Base-by-base conservation (phyloP, 2,113 vertebrate genomes). In the Misgurnus mizolepis region DNA sequence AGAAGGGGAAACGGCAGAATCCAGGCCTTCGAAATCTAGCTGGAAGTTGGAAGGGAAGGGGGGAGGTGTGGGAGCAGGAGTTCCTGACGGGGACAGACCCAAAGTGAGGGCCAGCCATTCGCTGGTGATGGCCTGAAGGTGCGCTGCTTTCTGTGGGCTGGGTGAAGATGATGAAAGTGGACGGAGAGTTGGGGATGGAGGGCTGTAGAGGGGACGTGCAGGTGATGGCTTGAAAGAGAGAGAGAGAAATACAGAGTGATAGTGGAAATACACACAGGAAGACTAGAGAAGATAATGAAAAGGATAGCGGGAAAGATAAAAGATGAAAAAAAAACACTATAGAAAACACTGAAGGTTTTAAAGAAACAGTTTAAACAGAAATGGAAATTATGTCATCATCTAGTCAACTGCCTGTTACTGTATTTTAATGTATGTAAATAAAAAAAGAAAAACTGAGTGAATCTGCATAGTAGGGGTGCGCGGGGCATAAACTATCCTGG, bases 11-110 rank as follows among this genome's bases (percentile, higher is more conserved):
- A 85, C 81, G 68, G 92, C 86, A 80, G 89, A 76, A 64, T 70
- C 34, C 14, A 92, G 83, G 69, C 91, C 91, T 83, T 93, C 92
- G 88, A 93, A 84, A 86, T 92, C 89, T 47, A 86, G 87, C 75
- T 82, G 86, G 76, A 93, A 89, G 80, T 76, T 88, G 83, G 92
- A 89, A 81, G 92, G 90, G 84, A 89, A 86, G 53, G 88, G 86
- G 73, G 89, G 84, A 68, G 89, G 87, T 73, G 87, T 85, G 61
- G 86, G 88, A 77, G 77, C 83, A 83, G 86, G 67, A n/a, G 72
- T 66, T 56, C 76, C 90, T 82, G 89, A 87, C 53, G 90, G 87
- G 66, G 89, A 91, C 80, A 85, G 76, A 39, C 70, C 85, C 75
- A 84, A 77, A 84, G 89, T 91, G 65, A 89, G 85, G 76, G 92